Base-by-base conservation (phyloP, 2,797 vertebrate genomes). In the Enteromius thamalakanensis region DNA sequence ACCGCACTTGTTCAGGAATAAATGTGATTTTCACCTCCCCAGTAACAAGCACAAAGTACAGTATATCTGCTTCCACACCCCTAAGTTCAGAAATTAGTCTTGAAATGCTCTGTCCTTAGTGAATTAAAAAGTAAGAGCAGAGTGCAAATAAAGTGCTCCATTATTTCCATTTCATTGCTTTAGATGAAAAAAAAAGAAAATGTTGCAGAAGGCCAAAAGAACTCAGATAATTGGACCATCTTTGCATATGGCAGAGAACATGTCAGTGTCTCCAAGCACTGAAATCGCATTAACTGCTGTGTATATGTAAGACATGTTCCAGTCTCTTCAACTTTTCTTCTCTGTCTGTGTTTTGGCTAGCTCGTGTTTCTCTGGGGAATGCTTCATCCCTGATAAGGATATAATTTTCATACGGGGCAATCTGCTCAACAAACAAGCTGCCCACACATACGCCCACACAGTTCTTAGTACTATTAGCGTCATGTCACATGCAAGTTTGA, bases 1-100 rank as follows among this genome's bases (percentile, higher is more conserved):
- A 45, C 45, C 21, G n/a, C 64, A 80, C 74, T 72, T 79, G 85
- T 81, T 81, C 55, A 3, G 76, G 82, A 85, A 83, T 21, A n/a
- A 74, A 70, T 23, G 65, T 77, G 45, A 42, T 70, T 81, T 79
- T 83, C 51, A n/a, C 34, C 11, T 64, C 65, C 32, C 11, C 49
- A 6, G 32, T 67, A 69, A 49, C 29, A 69, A 75, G 53, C 71
- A 51, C 55, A 65, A 65, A 32, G 29, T 26, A 26, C 26, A 37
- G 58, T 42, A 65, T 69, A 80, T 79, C 67, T 49, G 40, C 53
- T 34, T 69, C 76, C 40, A 65, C 71, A 62, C 23, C 64, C 15
- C 51, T 45, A 32, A 68, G 6, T 53, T 26, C 26, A 26, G 26
- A 26, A 26, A 26, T 26, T 26, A 47, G 80, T 26, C 32, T 19